phyloP scores from a whole-genome alignment of 2,888 invertebrate genomes.

The Branchellion lobata region DNA sequence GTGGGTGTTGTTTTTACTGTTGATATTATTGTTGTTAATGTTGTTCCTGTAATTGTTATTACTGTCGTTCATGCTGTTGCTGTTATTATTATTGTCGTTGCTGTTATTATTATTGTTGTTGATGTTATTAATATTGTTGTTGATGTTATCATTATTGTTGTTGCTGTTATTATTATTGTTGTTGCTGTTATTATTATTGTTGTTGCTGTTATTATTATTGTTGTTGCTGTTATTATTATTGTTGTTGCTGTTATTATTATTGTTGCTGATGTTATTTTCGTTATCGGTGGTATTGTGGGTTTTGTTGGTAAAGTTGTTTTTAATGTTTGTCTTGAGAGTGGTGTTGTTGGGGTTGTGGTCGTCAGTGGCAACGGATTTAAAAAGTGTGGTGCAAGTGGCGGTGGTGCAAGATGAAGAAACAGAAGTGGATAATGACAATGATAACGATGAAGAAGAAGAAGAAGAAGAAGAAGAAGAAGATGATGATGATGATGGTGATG shows the following conservation, averaged over 20 bases:
- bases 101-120: no score
- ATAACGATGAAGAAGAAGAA: not conserved
- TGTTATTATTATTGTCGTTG: no score
- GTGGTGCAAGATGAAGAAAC: no score
- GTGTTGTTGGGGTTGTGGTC: no score
- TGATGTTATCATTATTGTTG: not conserved
- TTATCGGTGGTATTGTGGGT: no score
- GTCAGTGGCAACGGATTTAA: no score
- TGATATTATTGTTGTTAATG: not conserved
- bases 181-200: not conserved
- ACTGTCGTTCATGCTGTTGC: not conserved
- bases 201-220: not conserved
- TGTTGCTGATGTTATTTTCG: not conserved
- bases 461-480: not conserved
- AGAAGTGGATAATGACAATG: no score
- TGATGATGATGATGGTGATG: not conserved
- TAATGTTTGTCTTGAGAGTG: no score
- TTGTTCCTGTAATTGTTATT: not conserved
- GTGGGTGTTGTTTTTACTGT: not conserved
- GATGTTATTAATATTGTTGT: not conserved
- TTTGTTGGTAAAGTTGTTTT: not conserved
- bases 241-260: not conserved
- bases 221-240: not conserved
- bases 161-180: not conserved
- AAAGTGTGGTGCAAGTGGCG: no score